These are phyloP conservation scores for Leucophenga montana DNA, from an alignment of 2,888 invertebrate species.

Conservation along the genomic window DNA sequence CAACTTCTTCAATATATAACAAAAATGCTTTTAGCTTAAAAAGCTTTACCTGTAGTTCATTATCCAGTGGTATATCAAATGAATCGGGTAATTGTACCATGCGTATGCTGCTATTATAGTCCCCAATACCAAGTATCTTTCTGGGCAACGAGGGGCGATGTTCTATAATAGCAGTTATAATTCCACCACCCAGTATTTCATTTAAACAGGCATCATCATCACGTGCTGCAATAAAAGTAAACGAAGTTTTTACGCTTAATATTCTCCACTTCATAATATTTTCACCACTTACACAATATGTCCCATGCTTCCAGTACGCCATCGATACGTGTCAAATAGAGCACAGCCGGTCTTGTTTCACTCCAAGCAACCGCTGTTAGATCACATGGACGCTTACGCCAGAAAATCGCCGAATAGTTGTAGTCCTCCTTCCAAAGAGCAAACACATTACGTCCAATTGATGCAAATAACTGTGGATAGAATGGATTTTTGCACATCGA, in stretches of 20 bases:
- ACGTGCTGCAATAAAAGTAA: conserved; percentile 59
- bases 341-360: conserved; percentile 80
- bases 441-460: conserved; percentile 84
- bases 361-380: conserved; percentile 84
- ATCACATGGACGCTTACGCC: conserved; percentile 77
- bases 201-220: conserved; percentile 77
- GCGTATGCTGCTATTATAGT: conserved; percentile 80
- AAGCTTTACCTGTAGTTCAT: conserved; percentile 71
- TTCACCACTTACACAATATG: conserved; percentile 74
- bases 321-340: conserved; percentile 82
- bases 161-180: conserved; percentile 78
- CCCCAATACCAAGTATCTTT: conserved; percentile 80
- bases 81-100: conserved; percentile 77
- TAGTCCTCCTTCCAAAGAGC: conserved; percentile 84
- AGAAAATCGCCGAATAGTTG: conserved; percentile 77
- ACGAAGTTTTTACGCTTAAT: neutral
- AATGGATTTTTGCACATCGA: conserved; percentile 78
- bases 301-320: conserved; percentile 89
- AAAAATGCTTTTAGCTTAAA: neutral
- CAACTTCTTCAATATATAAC: no score
- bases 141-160: conserved; percentile 76
- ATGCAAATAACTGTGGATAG: conserved; percentile 77
- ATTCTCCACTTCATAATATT: neutral
- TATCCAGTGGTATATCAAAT: conserved; percentile 74
- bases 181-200: conserved; percentile 79